Conservation (phyloP, 2,888 invertebrate species). For the Pandemis corylana region DNA sequence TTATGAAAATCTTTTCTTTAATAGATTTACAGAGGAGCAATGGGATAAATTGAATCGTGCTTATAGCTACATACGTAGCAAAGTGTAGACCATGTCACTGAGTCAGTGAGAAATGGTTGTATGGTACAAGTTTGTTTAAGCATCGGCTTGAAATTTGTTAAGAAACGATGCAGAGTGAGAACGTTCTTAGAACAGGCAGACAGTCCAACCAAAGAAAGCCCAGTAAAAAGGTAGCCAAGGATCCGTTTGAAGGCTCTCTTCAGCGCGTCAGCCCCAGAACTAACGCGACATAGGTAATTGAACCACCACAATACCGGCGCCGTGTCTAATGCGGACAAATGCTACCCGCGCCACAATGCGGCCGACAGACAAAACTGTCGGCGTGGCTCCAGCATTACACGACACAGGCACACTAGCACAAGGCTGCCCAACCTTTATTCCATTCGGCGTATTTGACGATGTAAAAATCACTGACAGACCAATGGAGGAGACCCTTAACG, state of each 20-base stretch:
- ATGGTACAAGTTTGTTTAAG: no score
- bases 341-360: slow-evolving; percentile 59
- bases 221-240: slow-evolving; percentile 11
- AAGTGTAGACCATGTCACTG: not conserved
- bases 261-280: slow-evolving; percentile 39
- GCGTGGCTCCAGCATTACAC: slow-evolving; percentile 1
- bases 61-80: not conserved
- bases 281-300: slow-evolving; percentile 23
- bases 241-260: slow-evolving; percentile 11
- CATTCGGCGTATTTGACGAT: no score
- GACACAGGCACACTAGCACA: not conserved
- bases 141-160: no score
- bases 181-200: no score
- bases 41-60: not conserved
- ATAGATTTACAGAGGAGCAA: not conserved
- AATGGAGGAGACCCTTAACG: no score
- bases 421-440: no score
- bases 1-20: not conserved
- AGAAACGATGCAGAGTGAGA: no score
- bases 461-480: no score
- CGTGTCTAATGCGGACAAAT: slow-evolving; percentile 77
- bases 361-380: slow-evolving; percentile 53
- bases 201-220: not conserved
- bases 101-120: not conserved
- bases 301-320: slow-evolving; percentile 50